Conservation (phyloP, 2,797 vertebrate genomes). For the Sarcophilus harrisii region DNA sequence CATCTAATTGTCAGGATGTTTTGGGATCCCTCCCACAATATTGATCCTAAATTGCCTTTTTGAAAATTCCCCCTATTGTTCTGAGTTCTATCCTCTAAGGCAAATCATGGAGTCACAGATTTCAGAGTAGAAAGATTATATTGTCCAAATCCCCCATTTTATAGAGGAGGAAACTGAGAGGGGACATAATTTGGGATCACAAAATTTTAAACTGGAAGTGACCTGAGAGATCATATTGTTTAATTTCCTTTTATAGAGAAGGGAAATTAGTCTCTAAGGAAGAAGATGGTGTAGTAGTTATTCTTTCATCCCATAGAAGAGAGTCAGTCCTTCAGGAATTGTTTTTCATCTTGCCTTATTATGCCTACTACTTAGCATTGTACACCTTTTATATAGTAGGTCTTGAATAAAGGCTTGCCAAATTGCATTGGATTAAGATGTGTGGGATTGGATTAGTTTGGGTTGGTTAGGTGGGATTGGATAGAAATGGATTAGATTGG, state of each 20-base stretch:
- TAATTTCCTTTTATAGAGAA: background rate
- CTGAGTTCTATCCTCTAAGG: background rate
- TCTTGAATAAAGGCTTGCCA: background rate
- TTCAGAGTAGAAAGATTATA: background rate
- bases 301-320: background rate
- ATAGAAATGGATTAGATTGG: background rate
- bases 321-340: background rate
- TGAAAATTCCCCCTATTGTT: background rate
- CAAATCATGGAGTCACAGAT: background rate
- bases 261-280: background rate
- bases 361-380: background rate
- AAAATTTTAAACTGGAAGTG: background rate
- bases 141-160: background rate
- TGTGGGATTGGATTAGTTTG: background rate
- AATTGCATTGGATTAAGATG: background rate
- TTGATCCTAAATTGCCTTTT: background rate
- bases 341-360: background rate
- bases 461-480: background rate
- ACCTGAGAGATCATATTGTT: background rate
- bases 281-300: background rate
- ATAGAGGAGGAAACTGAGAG: background rate
- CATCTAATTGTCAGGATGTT: background rate
- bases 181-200: background rate
- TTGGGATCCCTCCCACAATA: background rate
- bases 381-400: background rate